Percentiles rank a stretch among this genome's conserved stretches.
Evolutionary conservation across 37 sponge, comb jelly and placozoan species (phyloP).

Genomic region (Agelas oroides): DNA sequence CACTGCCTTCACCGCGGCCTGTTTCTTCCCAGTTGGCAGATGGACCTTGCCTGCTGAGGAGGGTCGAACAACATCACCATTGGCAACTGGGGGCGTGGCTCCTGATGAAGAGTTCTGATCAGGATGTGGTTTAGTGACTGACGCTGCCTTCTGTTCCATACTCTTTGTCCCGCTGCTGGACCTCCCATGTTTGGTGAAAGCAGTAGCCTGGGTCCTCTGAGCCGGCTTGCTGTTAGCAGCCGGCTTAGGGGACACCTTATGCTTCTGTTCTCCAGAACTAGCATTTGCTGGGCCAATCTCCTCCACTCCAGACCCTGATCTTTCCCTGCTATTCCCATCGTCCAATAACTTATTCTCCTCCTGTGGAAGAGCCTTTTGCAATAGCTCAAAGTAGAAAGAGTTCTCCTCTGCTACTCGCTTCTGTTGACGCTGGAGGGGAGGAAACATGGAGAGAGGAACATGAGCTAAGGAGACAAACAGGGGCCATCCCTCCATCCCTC

Average conservation of each 20-base stretch:
- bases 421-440: slow-evolving; percentile 54
- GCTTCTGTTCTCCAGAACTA: background rate
- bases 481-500: too few relatives aligned
- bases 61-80: slow-evolving; percentile 34
- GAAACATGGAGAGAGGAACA: background rate
- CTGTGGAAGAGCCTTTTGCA: slow-evolving; percentile 50
- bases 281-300: too few relatives aligned
- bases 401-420: slow-evolving; percentile 60
- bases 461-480: too few relatives aligned
- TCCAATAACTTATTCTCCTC: slow-evolving; percentile 17
- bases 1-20: slow-evolving; percentile 57
- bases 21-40: slow-evolving; percentile 42
- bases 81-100: background rate
- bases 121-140: background rate
- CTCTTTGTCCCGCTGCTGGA: slow-evolving; percentile 9
- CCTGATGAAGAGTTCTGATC: background rate
- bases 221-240: background rate
- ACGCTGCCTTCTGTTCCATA: background rate
- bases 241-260: background rate
- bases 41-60: slow-evolving; percentile 41
- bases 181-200: background rate
- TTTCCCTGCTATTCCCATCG: background rate
- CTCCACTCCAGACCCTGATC: background rate
- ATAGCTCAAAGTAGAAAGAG: slow-evolving; percentile 42
- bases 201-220: background rate